phyloP scores from a whole-genome alignment of 2,113 vertebrate species.

The Barnardius zonarius region DNA sequence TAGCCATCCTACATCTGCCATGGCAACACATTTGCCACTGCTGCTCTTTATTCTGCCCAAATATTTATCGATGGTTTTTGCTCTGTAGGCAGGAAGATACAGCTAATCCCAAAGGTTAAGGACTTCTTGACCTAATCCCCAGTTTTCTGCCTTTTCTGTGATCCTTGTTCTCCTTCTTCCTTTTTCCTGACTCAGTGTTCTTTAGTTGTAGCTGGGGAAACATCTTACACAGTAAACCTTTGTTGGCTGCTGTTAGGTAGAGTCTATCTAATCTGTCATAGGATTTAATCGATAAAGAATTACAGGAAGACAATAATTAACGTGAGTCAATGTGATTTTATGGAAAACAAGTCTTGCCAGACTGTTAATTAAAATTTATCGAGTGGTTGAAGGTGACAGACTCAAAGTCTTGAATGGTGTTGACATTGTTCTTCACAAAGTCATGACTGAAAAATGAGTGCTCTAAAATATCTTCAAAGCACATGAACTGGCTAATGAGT shows the following conservation, averaged over 20 bases:
- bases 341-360: constrained; percentile 4
- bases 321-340: neutral
- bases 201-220: neutral
- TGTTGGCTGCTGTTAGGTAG: neutral
- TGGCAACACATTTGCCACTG: neutral
- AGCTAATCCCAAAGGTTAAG: neutral
- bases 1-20: neutral
- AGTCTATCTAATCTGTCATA: neutral
- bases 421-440: neutral
- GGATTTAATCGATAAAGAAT: neutral
- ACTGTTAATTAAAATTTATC: neutral
- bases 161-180: neutral
- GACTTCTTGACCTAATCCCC: neutral
- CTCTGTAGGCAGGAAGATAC: neutral
- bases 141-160: neutral
- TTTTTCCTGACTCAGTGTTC: neutral
- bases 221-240: neutral
- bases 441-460: neutral
- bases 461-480: neutral
- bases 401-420: neutral
- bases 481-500: neutral
- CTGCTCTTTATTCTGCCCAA: neutral
- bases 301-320: neutral
- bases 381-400: neutral
- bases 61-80: neutral